phyloP scores from a whole-genome alignment of 2,888 invertebrate genomes.

The Blomia tropicalis region DNA sequence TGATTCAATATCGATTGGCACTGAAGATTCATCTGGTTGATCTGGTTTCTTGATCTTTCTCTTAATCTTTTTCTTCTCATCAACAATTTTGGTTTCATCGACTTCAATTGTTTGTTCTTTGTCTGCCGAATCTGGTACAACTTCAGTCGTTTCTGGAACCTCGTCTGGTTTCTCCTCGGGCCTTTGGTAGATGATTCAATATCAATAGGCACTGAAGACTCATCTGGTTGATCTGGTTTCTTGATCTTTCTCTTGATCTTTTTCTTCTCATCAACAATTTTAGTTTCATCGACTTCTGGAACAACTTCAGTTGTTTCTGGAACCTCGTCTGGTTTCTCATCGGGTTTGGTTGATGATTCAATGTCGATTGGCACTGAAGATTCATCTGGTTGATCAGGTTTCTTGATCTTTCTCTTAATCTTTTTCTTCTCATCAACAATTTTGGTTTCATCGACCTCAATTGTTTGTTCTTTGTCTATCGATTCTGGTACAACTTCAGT shows the following conservation, averaged over 20 bases:
- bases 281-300: background rate
- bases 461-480: background rate
- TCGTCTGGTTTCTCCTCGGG: conserved; percentile 4
- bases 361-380: too few species aligned
- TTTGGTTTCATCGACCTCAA: background rate
- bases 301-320: background rate
- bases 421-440: conserved; percentile 13
- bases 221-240: conserved; percentile 21
- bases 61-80: background rate
- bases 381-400: too few species aligned
- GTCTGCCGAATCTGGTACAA: too few species aligned
- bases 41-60: background rate
- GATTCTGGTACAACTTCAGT: conserved; percentile 1
- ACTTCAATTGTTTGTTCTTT: conserved; percentile 16
- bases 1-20: too few species aligned
- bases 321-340: background rate
- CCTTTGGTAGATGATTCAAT: conserved; percentile 25
- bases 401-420: background rate
- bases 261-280: background rate
- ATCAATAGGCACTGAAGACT: too few species aligned
- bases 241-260: conserved; percentile 16
- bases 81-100: conserved; percentile 15
- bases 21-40: too few species aligned
- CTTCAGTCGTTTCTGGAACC: too few species aligned
- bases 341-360: too few species aligned